Base-by-base conservation (phyloP, 1,140 invertebrate species). In the Leptoteleia sp. region DNA sequence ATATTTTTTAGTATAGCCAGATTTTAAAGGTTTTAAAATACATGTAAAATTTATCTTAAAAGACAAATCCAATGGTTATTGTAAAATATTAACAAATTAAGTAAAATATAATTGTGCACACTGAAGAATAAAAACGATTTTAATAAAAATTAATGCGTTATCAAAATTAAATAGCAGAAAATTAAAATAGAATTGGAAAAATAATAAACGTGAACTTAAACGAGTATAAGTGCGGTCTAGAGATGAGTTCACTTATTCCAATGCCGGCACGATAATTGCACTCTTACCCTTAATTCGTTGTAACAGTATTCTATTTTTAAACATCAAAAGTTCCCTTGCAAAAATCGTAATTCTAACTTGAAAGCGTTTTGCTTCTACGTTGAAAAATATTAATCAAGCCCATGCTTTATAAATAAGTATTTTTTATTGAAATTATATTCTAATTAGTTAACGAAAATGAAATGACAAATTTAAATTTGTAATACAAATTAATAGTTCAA, bases 271-370 rank as follows among this genome's bases (percentile, higher is more conserved):
- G 12, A 27, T 12, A 2, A 22, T 17, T n/a, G n/a, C n/a, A 31
- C 22, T 48, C 45, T 48, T 48, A 48, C 45, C 45, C 45, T 61
- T 31, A 55, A 43, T 35, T 42, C 31, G 22, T 19, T 12, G 16
- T 40, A 43, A 4, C 40, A 43, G 16, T 17, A 22, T 42, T 38
- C 25, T 64, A 57, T 52, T 37, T 12, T 27, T 17, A 31, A 7
- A 43, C 9, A 9, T n/a, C 22, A 11, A 43, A 17, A 22, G 16
- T 43, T 43, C 15, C 40, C 22, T 43, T 19, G 16, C 13, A 15
- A 43, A 19, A 43, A 22, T 43, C 5, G 8, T 19, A 40, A 16
- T 7, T 5, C 17, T 22, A 43, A 43, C 15, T 22, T 8, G 11
- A 4, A 19, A 19, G 38, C 3, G 1, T 22, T 22, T 5, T 37